phyloP scores from a whole-genome alignment of 2,113 vertebrate species.

The Trichomycterus rosablanca region DNA sequence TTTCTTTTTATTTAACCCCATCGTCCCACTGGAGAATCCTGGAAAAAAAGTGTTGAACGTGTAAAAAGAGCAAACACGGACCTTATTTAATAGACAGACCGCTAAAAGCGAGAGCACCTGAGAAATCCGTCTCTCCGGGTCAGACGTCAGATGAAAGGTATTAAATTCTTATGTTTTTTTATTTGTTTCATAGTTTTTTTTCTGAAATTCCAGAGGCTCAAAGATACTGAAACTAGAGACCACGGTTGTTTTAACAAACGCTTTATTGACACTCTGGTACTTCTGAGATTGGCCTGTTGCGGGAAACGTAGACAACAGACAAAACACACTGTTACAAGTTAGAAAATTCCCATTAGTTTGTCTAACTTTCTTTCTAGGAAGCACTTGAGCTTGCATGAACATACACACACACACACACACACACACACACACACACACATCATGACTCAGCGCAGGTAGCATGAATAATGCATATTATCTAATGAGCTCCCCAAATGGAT shows the following conservation, averaged over 20 bases:
- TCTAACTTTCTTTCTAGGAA: background rate
- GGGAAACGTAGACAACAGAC: too few relatives aligned
- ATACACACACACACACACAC: background rate
- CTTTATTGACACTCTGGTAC: background rate
- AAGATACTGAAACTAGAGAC: constrained; percentile 10
- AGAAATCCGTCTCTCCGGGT: constrained; percentile 18
- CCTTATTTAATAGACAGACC: constrained; percentile 20
- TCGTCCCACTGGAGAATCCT: constrained; percentile 18
- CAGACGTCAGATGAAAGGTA: constrained; percentile 5
- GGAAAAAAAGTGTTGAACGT: constrained; percentile 35
- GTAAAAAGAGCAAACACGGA: constrained; percentile 29
- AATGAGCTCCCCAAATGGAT: constrained; percentile 68
- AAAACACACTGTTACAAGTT: background rate
- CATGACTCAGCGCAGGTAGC: constrained; percentile 50
- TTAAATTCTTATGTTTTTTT: constrained; percentile 4
- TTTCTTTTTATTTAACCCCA: constrained; percentile 36
- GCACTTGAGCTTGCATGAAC: background rate
- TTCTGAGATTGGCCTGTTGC: background rate
- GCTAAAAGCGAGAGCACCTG: constrained; percentile 17
- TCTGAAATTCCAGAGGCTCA: constrained; percentile 15
- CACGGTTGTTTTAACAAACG: constrained; percentile 10
- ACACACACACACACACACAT: constrained; percentile 31
- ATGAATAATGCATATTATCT: constrained; percentile 72
- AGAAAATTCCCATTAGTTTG: background rate
- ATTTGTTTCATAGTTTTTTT: constrained; percentile 2